Percentiles rank a stretch among this genome's conserved stretches.
Evolutionary conservation across 2,888 invertebrate species (phyloP).

Genomic region (Sinhomidia bicolor): DNA sequence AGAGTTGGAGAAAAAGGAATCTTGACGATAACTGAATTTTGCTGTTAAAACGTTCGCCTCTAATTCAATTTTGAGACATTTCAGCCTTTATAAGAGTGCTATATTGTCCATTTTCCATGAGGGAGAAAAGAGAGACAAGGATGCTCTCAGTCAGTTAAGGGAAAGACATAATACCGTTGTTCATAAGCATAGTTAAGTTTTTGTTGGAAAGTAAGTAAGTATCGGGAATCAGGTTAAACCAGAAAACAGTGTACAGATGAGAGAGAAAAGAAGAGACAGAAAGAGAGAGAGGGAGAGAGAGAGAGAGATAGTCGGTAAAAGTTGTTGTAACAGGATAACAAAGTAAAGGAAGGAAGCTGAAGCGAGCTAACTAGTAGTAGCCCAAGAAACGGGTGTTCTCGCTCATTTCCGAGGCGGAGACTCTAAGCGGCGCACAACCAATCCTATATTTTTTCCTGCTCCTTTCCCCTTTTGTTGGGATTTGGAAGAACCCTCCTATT

Average conservation of each 20-base stretch:
- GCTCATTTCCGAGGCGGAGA: conserved; percentile 73
- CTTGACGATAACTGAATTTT: conserved; percentile 80
- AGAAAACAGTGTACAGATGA: conserved; percentile 17
- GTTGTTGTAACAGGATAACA: conserved; percentile 46
- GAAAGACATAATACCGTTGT: conserved; percentile 55
- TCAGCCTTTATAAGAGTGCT: conserved; percentile 80
- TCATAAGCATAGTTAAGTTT: conserved; percentile 66
- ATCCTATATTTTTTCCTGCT: conserved; percentile 50
- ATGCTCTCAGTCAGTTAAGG: conserved; percentile 37
- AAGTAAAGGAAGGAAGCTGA: conserved; percentile 36
- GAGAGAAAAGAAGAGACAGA: background rate
- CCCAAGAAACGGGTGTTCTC: conserved; percentile 68
- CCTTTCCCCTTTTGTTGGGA: conserved; percentile 55
- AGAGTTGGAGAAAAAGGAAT: conserved; percentile 72
- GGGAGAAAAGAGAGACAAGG: conserved; percentile 51
- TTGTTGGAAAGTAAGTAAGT: conserved; percentile 40
- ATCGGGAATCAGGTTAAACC: conserved; percentile 46
- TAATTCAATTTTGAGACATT: conserved; percentile 81
- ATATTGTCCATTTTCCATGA: conserved; percentile 77
- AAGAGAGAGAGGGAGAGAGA: background rate
- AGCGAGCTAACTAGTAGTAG: conserved; percentile 63
- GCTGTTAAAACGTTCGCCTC: conserved; percentile 81
- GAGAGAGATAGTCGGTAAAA: conserved; percentile 53
- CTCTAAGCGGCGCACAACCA: conserved; percentile 54
- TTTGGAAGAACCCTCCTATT: conserved; percentile 55